These are phyloP conservation scores for Diabrotica virgifera DNA, from an alignment of 1,140 invertebrate genomes.

Conservation along the genomic window DNA sequence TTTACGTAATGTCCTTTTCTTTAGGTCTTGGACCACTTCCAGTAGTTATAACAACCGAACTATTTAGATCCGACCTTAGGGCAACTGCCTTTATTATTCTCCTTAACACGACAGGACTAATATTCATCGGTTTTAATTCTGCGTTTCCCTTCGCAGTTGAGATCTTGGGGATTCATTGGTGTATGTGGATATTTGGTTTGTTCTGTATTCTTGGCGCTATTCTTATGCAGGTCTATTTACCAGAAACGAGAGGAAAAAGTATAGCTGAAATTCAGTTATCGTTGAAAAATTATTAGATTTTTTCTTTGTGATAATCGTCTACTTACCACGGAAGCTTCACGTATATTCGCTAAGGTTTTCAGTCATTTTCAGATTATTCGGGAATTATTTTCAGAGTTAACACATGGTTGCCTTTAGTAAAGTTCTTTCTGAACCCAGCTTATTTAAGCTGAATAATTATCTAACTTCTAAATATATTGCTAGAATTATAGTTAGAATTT, in stretches of 20 bases:
- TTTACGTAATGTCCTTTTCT: slow-evolving; percentile 38
- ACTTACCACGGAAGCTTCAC: too few relatives aligned
- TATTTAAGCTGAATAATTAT: too few relatives aligned
- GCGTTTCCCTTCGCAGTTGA: slow-evolving; percentile 59
- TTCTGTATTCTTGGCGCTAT: slow-evolving; percentile 47
- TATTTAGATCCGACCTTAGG: slow-evolving; percentile 74
- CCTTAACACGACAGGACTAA: slow-evolving; percentile 70
- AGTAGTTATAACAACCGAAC: slow-evolving; percentile 56
- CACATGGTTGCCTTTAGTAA: too few relatives aligned
- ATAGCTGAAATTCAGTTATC: slow-evolving; percentile 54
- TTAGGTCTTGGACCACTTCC: slow-evolving; percentile 75
- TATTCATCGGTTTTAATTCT: slow-evolving; percentile 75
- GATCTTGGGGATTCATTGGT: slow-evolving; percentile 62
- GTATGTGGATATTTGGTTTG: slow-evolving; percentile 76
- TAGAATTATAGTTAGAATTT: too few relatives aligned
- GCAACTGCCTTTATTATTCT: slow-evolving; percentile 65
- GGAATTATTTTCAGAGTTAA: too few relatives aligned
- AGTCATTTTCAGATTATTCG: too few relatives aligned
- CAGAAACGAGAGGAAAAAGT: slow-evolving; percentile 80
- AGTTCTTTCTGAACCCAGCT: too few relatives aligned
- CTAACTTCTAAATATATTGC: too few relatives aligned
- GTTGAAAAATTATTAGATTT: slow-evolving; percentile 33
- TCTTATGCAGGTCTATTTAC: slow-evolving; percentile 63
- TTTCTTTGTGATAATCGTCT: too few relatives aligned
- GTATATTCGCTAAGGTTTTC: too few relatives aligned